phyloP scores from a whole-genome alignment of 1,140 invertebrate species.

The Armadillidium nasatum region DNA sequence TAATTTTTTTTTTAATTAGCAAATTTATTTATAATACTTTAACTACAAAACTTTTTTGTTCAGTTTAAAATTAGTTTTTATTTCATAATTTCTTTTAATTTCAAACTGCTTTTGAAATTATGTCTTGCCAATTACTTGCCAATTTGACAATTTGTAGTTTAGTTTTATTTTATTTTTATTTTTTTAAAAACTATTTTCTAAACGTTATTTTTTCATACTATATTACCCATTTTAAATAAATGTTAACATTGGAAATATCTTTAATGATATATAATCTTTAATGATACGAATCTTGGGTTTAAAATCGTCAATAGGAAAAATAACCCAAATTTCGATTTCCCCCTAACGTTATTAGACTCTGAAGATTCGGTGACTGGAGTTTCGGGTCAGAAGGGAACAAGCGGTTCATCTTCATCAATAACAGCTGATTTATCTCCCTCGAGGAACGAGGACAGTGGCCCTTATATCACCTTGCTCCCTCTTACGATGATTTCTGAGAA shows the following conservation, averaged over 20 bases:
- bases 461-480: constrained; percentile 3
- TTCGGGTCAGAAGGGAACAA: not conserved
- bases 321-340: not conserved
- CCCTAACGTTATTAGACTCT: not conserved
- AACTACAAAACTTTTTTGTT: not conserved
- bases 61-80: not conserved
- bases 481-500: not conserved
- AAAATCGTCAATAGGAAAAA: not conserved
- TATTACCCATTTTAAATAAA: too few relatives aligned
- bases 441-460: not conserved
- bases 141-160: too few relatives aligned
- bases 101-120: too few relatives aligned
- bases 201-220: too few relatives aligned
- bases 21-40: not conserved
- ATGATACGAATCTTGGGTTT: too few relatives aligned
- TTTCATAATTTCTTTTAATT: too few relatives aligned
- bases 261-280: too few relatives aligned
- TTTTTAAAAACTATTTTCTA: too few relatives aligned
- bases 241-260: too few relatives aligned
- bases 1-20: not conserved
- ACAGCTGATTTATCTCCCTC: not conserved
- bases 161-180: too few relatives aligned
- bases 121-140: too few relatives aligned
- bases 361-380: not conserved
- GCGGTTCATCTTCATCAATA: not conserved